Evolutionary conservation across 2,888 invertebrate species (phyloP).

Genomic region (Tricholauxania praeusta): DNA sequence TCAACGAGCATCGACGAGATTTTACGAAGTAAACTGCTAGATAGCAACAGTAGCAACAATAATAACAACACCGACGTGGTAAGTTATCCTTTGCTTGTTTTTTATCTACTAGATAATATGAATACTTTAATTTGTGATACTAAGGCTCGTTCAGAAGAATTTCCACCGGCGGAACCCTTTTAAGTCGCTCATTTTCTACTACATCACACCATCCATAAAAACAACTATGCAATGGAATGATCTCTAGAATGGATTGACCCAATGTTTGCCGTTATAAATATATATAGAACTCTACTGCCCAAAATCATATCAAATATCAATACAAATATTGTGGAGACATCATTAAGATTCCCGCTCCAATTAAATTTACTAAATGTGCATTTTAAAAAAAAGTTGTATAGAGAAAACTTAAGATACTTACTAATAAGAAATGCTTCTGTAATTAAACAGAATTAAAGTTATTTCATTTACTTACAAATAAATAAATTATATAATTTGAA

Average conservation of each 20-base stretch:
- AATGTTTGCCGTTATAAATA: no score
- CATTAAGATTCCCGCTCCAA: no score
- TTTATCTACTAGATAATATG: background rate
- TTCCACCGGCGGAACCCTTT: slow-evolving; percentile 52
- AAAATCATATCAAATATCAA: background rate
- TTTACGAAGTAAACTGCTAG: slow-evolving; percentile 57
- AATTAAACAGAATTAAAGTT: no score
- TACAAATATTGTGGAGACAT: background rate
- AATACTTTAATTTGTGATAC: slow-evolving; percentile 39
- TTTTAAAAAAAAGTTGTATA: background rate
- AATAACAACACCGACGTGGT: slow-evolving; percentile 51
- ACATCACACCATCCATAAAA: background rate
- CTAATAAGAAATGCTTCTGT: no score
- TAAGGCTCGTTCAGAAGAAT: slow-evolving; percentile 52
- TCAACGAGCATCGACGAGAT: slow-evolving; percentile 55
- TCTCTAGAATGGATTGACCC: background rate
- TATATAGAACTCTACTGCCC: background rate
- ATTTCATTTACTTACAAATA: no score
- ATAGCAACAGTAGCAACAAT: slow-evolving; percentile 29
- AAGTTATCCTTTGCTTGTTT: slow-evolving; percentile 14
- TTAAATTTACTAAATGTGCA: background rate
- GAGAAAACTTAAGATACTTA: background rate
- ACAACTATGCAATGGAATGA: slow-evolving; percentile 15
- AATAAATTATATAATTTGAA: background rate
- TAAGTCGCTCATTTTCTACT: slow-evolving; percentile 37